Base-by-base conservation (phyloP, 2,888 invertebrate species). In the Drosophila lutescens region DNA sequence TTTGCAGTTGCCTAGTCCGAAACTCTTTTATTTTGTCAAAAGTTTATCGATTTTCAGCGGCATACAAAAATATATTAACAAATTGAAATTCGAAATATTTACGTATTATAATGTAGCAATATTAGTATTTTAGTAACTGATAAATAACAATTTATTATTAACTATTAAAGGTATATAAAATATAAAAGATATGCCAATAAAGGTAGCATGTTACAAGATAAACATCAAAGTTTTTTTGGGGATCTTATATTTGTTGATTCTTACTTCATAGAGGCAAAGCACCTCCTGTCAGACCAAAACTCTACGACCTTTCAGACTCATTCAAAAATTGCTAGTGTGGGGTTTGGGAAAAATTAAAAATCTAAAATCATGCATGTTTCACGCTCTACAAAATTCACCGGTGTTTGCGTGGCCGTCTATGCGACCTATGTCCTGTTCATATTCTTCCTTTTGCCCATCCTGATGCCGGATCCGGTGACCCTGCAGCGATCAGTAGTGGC, bases 381-480 rank as follows among this genome's bases (percentile, higher is more conserved):
- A 26, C 72, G 74, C 1, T 56, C 57, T 15, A 67, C 71, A 6
- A 86, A 79, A 56, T 86, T 88, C 17, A 62, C 70, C 0, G 62
- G 55, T 7, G 66, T 79, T 46, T 84, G 84, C 53, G 44, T 88
- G 41, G 63, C 55, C 53, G 68, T 84, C 26, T 84, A 84, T 26
- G 7, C 71, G 32, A n/a, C 50, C 15, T 86, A 74, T 51, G 78
- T 66, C 0, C 0, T 86, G 1, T 62, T 86, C 58, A 68, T 76
- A 3, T 83, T 86, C 47, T 34, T 82, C 13, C 8, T 79, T 6
- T 47, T 84, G 58, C 86, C 86, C 15, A n/a, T 75, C 15, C n/a
- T 88, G 6, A 26, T 88, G 53, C 83, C 83, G 5, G 75, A 86
- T 61, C 61, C 80, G 4, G 56, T 88, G 9, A 32, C 49, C 7